phyloP scores from a whole-genome alignment of 2,797 vertebrate genomes.

The Bovichtus variegatus region DNA sequence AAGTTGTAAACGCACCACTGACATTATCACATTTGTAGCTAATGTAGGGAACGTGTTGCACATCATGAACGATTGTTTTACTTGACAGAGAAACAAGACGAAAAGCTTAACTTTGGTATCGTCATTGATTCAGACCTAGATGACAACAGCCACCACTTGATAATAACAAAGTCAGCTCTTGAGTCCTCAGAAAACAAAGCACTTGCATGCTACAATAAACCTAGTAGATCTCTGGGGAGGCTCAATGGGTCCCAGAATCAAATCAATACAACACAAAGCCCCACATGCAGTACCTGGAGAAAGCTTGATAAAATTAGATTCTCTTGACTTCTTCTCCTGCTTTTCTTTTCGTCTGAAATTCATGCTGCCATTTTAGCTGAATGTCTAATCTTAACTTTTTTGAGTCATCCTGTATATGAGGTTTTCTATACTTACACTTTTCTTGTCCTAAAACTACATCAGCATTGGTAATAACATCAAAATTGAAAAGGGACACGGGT shows the following conservation, averaged over 20 bases:
- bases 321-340: background rate
- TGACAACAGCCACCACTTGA: background rate
- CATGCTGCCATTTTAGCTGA: background rate
- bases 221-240: no score
- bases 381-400: no score
- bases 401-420: no score
- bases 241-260: no score
- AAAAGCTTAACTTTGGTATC: background rate
- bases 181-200: no score
- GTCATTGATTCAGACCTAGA: background rate
- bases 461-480: background rate
- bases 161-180: background rate
- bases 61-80: no score
- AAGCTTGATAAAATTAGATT: background rate
- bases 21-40: background rate
- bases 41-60: background rate
- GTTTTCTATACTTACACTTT: background rate
- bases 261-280: no score
- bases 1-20: background rate
- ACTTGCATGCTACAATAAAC: no score
- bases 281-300: no score
- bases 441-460: background rate
- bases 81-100: background rate
- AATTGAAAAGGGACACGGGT: background rate
- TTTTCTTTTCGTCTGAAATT: background rate